Conservation (phyloP, 2,888 invertebrate genomes). For the Drosophila mettleri region DNA sequence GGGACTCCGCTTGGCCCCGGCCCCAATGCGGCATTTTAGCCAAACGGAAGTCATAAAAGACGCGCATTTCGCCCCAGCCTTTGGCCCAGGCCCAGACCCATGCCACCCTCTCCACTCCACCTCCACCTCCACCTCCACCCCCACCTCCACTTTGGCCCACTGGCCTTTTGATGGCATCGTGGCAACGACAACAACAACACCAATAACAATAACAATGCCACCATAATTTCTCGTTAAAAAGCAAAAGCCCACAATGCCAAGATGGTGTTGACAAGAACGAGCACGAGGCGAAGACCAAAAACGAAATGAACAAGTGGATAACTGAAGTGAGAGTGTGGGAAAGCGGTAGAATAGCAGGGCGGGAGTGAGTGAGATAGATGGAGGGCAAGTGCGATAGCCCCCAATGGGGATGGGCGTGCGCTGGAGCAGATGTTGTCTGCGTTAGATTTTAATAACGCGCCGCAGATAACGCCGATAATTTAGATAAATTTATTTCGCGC, state of each 20-base stretch:
- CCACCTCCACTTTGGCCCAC: not conserved
- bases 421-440: constrained; percentile 30
- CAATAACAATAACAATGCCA: constrained; percentile 65
- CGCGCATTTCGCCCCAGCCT: constrained; percentile 57
- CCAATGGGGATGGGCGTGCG: not conserved
- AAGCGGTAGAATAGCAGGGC: too few species aligned
- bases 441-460: constrained; percentile 69
- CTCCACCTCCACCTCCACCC: not conserved
- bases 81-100: not conserved
- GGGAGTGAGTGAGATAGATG: not conserved
- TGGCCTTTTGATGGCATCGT: constrained; percentile 50
- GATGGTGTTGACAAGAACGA: constrained; percentile 53
- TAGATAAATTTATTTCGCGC: constrained; percentile 76
- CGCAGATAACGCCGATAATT: constrained; percentile 73
- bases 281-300: constrained; percentile 15
- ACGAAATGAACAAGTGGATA: constrained; percentile 3
- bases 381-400: not conserved
- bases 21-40: constrained; percentile 70
- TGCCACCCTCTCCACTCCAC: not conserved
- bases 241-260: constrained; percentile 59
- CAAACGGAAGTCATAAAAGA: constrained; percentile 78
- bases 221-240: constrained; percentile 76
- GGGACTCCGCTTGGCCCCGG: constrained; percentile 33
- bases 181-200: constrained; percentile 51
- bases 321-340: not conserved